phyloP scores from a whole-genome alignment of 2,113 vertebrate species.

The Rhinolophus sinicus region DNA sequence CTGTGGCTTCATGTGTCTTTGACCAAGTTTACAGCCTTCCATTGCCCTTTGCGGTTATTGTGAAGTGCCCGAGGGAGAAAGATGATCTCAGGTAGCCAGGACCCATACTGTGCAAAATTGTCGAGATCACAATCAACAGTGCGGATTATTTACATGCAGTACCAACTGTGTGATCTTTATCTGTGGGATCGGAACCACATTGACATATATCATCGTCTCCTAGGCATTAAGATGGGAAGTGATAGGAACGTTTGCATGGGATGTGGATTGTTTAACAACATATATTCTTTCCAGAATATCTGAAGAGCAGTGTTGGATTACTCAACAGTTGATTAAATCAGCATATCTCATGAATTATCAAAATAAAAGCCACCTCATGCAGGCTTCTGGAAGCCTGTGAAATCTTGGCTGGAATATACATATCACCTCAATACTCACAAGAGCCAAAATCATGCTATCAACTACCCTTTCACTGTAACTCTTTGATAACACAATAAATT shows the following conservation, averaged over 20 bases:
- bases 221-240: constrained; percentile 56
- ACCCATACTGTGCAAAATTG: constrained; percentile 61
- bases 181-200: constrained; percentile 2
- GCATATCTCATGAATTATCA: constrained; percentile 58
- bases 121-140: constrained; percentile 42
- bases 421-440: neutral
- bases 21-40: constrained; percentile 67
- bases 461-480: constrained; percentile 36
- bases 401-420: constrained; percentile 52
- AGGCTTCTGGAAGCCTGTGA: neutral
- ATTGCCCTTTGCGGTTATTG: constrained; percentile 45
- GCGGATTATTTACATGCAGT: constrained; percentile 57
- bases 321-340: constrained; percentile 49
- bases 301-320: constrained; percentile 19
- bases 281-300: constrained; percentile 39
- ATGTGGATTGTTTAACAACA: neutral
- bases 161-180: constrained; percentile 39
- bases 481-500: constrained; percentile 67
- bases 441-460: neutral
- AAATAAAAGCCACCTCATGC: constrained; percentile 44
- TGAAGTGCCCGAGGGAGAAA: constrained; percentile 56
- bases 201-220: constrained; percentile 45
- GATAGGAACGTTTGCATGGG: neutral
- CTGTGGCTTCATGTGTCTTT: constrained; percentile 60
- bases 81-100: constrained; percentile 69